Evolutionary conservation across 1,140 invertebrate genomes (phyloP).

Genomic region (Cydia fagiglandana): DNA sequence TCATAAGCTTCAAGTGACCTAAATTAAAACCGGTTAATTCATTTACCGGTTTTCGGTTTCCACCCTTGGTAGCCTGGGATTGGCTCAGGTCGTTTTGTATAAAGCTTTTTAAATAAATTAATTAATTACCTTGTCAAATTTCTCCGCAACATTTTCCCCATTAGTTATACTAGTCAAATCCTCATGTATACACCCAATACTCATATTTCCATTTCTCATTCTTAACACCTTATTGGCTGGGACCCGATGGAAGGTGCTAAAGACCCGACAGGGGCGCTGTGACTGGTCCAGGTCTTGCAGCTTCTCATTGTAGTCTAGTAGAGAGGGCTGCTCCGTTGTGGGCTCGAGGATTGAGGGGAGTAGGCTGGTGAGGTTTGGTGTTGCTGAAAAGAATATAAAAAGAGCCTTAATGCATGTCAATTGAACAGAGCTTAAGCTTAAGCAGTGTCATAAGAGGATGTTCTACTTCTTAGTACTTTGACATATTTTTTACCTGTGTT

Average conservation of each 20-base stretch:
- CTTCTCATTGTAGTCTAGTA: conserved; percentile 66
- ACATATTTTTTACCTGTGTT: too few relatives aligned
- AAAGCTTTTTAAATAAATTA: too few relatives aligned
- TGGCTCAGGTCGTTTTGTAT: too few relatives aligned
- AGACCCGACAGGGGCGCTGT: conserved; percentile 57
- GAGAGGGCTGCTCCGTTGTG: conserved; percentile 45
- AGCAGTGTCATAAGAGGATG: too few relatives aligned
- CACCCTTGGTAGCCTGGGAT: too few relatives aligned
- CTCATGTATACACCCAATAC: conserved; percentile 51
- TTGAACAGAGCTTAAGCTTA: too few relatives aligned
- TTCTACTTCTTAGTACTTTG: too few relatives aligned
- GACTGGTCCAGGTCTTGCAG: conserved; percentile 45
- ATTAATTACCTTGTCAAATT: not conserved
- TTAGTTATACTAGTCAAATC: conserved; percentile 47
- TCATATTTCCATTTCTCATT: conserved; percentile 38
- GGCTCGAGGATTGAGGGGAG: conserved; percentile 52
- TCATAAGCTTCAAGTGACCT: too few relatives aligned
- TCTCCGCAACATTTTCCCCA: not conserved
- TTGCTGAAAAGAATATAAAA: conserved; percentile 48
- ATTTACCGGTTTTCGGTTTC: too few relatives aligned
- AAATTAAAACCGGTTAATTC: too few relatives aligned
- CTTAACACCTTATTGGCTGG: conserved; percentile 43
- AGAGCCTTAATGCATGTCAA: too few relatives aligned
- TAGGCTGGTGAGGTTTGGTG: conserved; percentile 44
- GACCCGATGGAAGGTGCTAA: conserved; percentile 56